Base-by-base conservation (phyloP, 2,888 invertebrate species). In the Seira ritae region DNA sequence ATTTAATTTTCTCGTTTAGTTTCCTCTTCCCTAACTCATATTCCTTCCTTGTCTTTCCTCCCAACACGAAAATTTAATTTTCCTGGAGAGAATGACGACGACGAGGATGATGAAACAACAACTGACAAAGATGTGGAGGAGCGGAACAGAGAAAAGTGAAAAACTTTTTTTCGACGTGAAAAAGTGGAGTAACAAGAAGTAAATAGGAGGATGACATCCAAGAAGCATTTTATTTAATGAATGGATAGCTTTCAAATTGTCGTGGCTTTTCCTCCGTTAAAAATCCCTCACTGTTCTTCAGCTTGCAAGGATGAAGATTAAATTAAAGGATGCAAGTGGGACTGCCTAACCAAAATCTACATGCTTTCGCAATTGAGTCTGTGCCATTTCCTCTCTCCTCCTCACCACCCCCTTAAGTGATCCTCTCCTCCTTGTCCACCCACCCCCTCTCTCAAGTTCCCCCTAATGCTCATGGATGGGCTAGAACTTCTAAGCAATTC, bases 311-410 rank as follows among this genome's bases (percentile, higher is more conserved):
- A 50, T 31, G 55, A 55, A 55, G 55, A 62, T 62, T 62, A 20
- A 62, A 62, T 62, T 20, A 62, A 62, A 22, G 22, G 20, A 62
- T 19, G 62, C 62, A 62, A 62, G 62, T 62, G 62, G 62, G 62
- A 22, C 62, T 20, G 12, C 62, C 62, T 62, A 62, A 2, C 15
- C 19, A n/a, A 62, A 62, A 62, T 62, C 62, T 62, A 62, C 62
- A 62, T 62, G 62, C 62, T 20, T 20, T 12, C 12, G 42, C 42
- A 42, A n/a, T n/a, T n/a, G n/a, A n/a, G n/a, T n/a, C n/a, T n/a
- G n/a, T n/a, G n/a, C n/a, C n/a, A n/a, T n/a, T 42, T 42, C 42
- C 42, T 12, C 12, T n/a, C n/a, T n/a, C 2, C 50, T 15, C 50
- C 15, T 50, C 12, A n/a, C 22, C 62, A 22, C 2, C 62, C 20